Base-by-base conservation (phyloP, 37 sponge, comb jelly and placozoan genomes). In the Oopsacas minuta region DNA sequence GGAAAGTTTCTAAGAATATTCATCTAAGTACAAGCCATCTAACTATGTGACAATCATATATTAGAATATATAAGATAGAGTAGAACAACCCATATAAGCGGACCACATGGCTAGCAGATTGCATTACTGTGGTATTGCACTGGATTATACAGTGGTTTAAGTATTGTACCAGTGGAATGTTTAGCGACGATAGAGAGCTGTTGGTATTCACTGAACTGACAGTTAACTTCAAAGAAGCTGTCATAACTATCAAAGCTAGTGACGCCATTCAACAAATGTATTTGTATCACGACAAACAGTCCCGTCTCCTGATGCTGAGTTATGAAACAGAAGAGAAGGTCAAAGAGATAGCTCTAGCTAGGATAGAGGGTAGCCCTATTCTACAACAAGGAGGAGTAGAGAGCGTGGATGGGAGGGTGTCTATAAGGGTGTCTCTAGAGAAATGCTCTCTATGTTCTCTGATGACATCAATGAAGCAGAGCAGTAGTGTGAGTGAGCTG, bases 171-270 rank as follows among this genome's bases (percentile, higher is more conserved):
- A 42, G 15, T 42, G 49, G 12, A 42, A 42, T 42, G 49, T 42
- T 15, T 42, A 42, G 49, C 15, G 49, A 42, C 15, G 15, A 61
- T 61, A 61, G 20, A 34, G 75, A 61, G 28, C 75, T 61, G 28
- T n/a, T 61, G 30, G 75, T 61, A 61, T 61, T 61, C 75, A 61
- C 75, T 61, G 75, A 61, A 34, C 28, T 61, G 75, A 32, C 75
- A 61, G 75, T 61, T n/a, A 61, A 61, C 75, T 12, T 61, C 32
- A 61, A 12, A 12, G 75, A 61, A n/a, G 75, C 30, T 3, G 28
- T 61, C 75, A 61, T 61, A 25, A 61, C 20, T n/a, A n/a, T 61
- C 28, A 61, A 10, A 61, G 20, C 75, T 3, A 61, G 75, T 61
- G 75, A 61, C 75, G 75, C 28, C 75, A 61, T 61, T 3, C 17